Conservation (phyloP, 2,797 vertebrate species). For the Oreonectes daqikongensis region DNA sequence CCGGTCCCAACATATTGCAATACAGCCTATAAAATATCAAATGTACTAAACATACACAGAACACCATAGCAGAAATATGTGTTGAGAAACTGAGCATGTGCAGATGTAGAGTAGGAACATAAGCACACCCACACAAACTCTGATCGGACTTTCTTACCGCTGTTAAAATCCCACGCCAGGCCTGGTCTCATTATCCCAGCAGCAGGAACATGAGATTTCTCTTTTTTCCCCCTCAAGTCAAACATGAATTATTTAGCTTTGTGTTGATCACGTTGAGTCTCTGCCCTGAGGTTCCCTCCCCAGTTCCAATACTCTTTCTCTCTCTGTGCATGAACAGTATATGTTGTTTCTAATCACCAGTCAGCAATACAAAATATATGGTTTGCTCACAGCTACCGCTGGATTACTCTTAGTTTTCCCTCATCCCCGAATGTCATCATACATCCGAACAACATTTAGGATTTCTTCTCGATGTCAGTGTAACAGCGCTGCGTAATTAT, state of each 20-base stretch:
- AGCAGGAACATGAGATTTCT: conserved; percentile 70
- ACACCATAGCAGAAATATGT: background rate
- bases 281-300: conserved; percentile 59
- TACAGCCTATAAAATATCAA: background rate
- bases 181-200: conserved; percentile 73
- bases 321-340: conserved; percentile 7
- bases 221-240: conserved; percentile 65
- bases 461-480: conserved; percentile 51
- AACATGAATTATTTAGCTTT: conserved; percentile 77
- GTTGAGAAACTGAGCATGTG: background rate
- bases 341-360: conserved; percentile 20
- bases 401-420: conserved; percentile 11
- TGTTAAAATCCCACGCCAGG: conserved; percentile 64
- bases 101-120: background rate
- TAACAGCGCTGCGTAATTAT: conserved; percentile 55
- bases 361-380: conserved; percentile 31
- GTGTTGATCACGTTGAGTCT: conserved; percentile 71
- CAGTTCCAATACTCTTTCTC: conserved; percentile 49
- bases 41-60: background rate
- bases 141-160: conserved; percentile 57
- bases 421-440: conserved; percentile 26
- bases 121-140: conserved; percentile 13
- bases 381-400: conserved; percentile 8
- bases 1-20: background rate
- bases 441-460: conserved; percentile 41